phyloP scores from a whole-genome alignment of 2,113 vertebrate genomes.

The Lepus europaeus region DNA sequence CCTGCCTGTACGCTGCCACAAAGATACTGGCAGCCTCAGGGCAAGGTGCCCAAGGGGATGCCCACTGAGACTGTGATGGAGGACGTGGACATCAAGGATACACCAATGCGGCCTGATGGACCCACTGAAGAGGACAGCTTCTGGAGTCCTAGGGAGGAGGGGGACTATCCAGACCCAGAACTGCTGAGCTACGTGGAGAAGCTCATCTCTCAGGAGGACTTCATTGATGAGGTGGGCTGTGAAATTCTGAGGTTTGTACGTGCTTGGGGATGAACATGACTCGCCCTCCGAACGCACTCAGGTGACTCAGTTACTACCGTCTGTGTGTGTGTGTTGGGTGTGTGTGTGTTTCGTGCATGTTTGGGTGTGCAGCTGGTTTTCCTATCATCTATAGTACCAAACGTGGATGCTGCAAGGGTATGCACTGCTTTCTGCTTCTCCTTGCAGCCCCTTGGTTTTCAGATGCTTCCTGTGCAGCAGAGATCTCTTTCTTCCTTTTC shows the following conservation, averaged over 20 bases:
- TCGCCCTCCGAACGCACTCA: background rate
- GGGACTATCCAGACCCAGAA: background rate
- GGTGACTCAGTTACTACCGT: background rate
- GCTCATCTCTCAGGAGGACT: constrained; percentile 15
- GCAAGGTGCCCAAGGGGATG: too few relatives aligned
- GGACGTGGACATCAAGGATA: background rate
- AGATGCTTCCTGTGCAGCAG: too few relatives aligned
- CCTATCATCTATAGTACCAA: background rate
- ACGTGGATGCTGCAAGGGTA: too few relatives aligned
- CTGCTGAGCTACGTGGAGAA: constrained; percentile 39
- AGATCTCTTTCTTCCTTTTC: background rate
- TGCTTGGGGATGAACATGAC: too few relatives aligned
- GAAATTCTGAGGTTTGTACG: too few relatives aligned
- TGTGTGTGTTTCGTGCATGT: background rate
- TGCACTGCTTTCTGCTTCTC: background rate
- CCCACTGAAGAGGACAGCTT: background rate
- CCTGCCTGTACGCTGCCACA: too few relatives aligned
- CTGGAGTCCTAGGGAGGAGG: background rate
- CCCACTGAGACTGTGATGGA: background rate
- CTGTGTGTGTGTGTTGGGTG: background rate
- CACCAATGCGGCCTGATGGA: background rate
- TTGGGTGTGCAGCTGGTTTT: background rate
- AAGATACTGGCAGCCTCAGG: too few relatives aligned
- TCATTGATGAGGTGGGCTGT: background rate
- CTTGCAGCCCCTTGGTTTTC: background rate